Base-by-base conservation (phyloP, 1,140 invertebrate species). In the Ridgeia piscesae region DNA sequence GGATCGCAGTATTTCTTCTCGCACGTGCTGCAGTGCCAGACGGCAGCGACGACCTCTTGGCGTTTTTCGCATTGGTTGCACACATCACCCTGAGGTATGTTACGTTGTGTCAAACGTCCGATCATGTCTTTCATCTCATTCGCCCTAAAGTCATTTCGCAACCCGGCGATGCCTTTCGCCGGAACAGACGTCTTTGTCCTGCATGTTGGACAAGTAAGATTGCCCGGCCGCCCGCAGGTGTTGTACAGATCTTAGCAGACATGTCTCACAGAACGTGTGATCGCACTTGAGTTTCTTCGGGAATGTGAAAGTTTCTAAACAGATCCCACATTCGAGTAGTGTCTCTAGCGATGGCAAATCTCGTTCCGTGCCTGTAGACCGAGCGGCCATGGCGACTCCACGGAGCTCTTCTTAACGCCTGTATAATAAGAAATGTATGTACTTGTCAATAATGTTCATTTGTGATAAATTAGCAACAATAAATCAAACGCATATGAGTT, bases 191-290 rank as follows among this genome's bases (percentile, higher is more conserved):
- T 93, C 88, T 90, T 35, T 33, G 92, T 91, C 21, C 92, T 34
- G 91, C 92, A 93, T 27, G 91, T 93, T n/a, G 92, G 92, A 88
- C 92, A 93, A 31, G 88, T 77, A 6, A 93, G 33, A 17, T 93
- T 92, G 21, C 91, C 77, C 50, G 27, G 77, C 21, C 21, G 31
- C 9, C 34, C 35, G 91, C 91, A 90, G 1, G 91, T 91, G 88
- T 35, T 14, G 42, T 89, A 89, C n/a, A 92, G 90, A 35, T 88
- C 91, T n/a, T 35, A n/a, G 33, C 0, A 93, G 88, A 92, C 93
- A 93, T 14, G 91, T 89, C n/a, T 88, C 33, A 35, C 93, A 93
- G 50, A 92, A 93, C 27, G 93, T 93, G 48, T 93, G 93, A 27
- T 88, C 92, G 50, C 93, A 93, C 17, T 88, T 21, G 33, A 93